These are phyloP conservation scores for Rhizoglyphus robini DNA, from an alignment of 1,140 invertebrate genomes.

Conservation along the genomic window DNA sequence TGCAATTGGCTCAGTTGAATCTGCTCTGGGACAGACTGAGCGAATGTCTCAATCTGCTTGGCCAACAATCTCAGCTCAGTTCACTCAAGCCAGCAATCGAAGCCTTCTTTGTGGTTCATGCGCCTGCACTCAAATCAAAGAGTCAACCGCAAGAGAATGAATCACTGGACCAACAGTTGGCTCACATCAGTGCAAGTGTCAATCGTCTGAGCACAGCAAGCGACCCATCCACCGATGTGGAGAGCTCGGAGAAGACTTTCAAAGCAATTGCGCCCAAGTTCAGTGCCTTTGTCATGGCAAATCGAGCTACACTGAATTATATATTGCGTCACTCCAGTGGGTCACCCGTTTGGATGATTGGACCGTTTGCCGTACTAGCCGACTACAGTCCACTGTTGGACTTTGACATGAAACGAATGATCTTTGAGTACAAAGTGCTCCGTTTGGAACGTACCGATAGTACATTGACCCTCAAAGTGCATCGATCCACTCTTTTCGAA, in stretches of 20 bases:
- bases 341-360: constrained; percentile 68
- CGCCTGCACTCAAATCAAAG: too few relatives aligned
- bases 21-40: constrained; percentile 59
- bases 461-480: constrained; percentile 74
- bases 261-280: too few relatives aligned
- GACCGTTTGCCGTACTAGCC: constrained; percentile 75
- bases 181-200: constrained; percentile 42
- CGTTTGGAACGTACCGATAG: constrained; percentile 63
- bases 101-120: constrained; percentile 78
- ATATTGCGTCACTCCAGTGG: constrained; percentile 72
- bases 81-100: constrained; percentile 81
- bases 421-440: constrained; percentile 74
- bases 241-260: constrained; percentile 37
- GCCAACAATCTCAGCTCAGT: constrained; percentile 81
- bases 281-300: constrained; percentile 66
- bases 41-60: constrained; percentile 64
- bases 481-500: constrained; percentile 73
- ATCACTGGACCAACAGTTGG: constrained; percentile 40
- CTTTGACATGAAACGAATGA: constrained; percentile 81
- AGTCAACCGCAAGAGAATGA: constrained; percentile 28
- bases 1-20: constrained; percentile 39
- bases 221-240: constrained; percentile 32
- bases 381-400: constrained; percentile 77
- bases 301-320: constrained; percentile 78
- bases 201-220: too few relatives aligned